Evolutionary conservation across 2,113 vertebrate species (phyloP).

Genomic region (Vimba vimba): DNA sequence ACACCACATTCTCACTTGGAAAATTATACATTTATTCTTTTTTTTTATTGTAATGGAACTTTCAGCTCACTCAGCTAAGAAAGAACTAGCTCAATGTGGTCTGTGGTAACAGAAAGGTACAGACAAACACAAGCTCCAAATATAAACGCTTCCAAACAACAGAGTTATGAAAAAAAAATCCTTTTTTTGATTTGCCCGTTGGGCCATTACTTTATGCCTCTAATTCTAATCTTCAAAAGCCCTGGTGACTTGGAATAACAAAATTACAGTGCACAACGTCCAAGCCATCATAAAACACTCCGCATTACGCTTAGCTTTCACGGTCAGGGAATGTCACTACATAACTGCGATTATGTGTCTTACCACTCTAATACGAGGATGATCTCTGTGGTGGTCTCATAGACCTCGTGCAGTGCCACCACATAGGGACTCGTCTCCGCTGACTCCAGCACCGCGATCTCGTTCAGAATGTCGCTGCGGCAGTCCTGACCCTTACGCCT

Average conservation of each 20-base stretch:
- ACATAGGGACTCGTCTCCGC: constrained; percentile 87
- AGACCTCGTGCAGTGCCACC: constrained; percentile 91
- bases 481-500: constrained; percentile 92
- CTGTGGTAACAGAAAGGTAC: constrained; percentile 1
- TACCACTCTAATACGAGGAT: constrained; percentile 95
- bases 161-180: neutral
- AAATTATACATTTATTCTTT: constrained; percentile 12
- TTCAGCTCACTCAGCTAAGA: neutral
- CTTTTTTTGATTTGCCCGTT: neutral
- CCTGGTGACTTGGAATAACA: constrained; percentile 2
- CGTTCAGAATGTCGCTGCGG: constrained; percentile 91
- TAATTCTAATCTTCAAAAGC: constrained; percentile 25
- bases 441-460: constrained; percentile 91
- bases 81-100: constrained; percentile 2
- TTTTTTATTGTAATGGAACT: constrained; percentile 24
- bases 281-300: constrained; percentile 5
- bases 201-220: neutral
- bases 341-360: constrained; percentile 62
- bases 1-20: constrained; percentile 8
- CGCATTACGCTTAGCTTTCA: neutral
- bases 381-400: constrained; percentile 89
- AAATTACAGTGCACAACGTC: neutral
- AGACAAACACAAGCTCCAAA: neutral
- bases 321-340: neutral
- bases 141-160: neutral